Evolutionary conservation across 2,797 vertebrate species (phyloP).

Genomic region (Helarctos malayanus): DNA sequence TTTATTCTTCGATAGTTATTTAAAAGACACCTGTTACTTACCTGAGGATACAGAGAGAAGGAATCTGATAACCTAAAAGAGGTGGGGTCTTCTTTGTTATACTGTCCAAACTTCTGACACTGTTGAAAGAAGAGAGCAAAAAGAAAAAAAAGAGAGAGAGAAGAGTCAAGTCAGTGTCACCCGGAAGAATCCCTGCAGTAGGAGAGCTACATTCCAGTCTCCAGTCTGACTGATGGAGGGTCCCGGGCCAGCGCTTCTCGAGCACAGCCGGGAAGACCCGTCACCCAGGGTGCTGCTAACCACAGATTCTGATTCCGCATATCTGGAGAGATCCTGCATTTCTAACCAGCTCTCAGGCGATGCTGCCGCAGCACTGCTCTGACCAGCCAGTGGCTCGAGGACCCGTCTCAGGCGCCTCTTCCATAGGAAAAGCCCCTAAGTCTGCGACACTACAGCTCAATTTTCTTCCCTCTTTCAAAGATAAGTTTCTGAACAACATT

Average conservation of each 20-base stretch:
- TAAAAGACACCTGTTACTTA: constrained; percentile 84
- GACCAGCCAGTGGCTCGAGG: background rate
- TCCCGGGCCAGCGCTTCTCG: background rate
- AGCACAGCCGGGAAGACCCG: background rate
- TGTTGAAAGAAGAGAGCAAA: constrained; percentile 85
- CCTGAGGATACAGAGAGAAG: constrained; percentile 99
- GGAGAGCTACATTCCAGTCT: background rate
- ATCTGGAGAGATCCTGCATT: background rate
- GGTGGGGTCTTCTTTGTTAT: constrained; percentile 97
- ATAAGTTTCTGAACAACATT: background rate
- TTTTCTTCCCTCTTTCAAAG: background rate
- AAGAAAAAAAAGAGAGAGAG: background rate
- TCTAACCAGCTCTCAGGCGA: background rate
- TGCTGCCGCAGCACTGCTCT: background rate
- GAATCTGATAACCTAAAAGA: constrained; percentile 97
- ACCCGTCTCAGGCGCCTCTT: background rate
- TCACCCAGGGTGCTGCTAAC: background rate
- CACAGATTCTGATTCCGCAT: background rate
- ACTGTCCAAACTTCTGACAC: constrained; percentile 99
- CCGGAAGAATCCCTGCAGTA: background rate
- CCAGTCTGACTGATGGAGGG: background rate
- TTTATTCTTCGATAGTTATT: background rate
- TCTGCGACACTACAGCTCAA: background rate
- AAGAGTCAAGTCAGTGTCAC: constrained; percentile 31
- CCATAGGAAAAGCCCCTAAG: background rate